phyloP scores from a whole-genome alignment of 2,113 vertebrate genomes.

The Corythornis cristatus region DNA sequence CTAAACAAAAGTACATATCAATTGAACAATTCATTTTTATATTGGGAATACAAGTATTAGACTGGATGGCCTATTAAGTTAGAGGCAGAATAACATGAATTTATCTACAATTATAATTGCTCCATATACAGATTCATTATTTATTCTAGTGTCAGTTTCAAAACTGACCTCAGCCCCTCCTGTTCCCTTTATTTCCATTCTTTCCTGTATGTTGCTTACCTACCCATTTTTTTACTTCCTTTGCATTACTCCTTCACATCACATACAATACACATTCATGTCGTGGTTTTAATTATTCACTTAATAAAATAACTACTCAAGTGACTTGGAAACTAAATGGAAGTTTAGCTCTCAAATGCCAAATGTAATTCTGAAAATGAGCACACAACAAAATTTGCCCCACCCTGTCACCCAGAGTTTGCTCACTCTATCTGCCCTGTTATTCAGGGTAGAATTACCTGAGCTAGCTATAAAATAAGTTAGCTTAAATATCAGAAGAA shows the following conservation, averaged over 20 bases:
- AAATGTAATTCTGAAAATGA: neutral
- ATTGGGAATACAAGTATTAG: neutral
- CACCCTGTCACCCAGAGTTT: neutral
- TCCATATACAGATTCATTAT: neutral
- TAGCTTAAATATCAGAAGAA: neutral
- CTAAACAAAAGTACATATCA: constrained; percentile 66
- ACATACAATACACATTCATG: neutral
- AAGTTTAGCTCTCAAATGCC: neutral
- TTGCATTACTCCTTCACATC: neutral
- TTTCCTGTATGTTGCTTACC: neutral
- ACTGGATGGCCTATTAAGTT: neutral
- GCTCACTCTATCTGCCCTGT: neutral
- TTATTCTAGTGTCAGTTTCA: neutral
- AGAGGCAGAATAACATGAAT: neutral
- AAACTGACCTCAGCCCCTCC: neutral
- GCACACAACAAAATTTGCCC: neutral
- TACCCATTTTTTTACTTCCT: neutral
- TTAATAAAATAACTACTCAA: neutral
- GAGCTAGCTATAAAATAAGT: neutral
- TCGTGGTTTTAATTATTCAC: neutral
- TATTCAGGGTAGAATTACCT: neutral
- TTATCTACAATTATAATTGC: neutral
- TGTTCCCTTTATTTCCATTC: neutral
- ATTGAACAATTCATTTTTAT: neutral
- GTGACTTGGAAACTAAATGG: neutral